Percentiles rank a stretch among this genome's conserved stretches.
Evolutionary conservation across 2,113 vertebrate species (phyloP).

Genomic region (Pterophyllum scalare): DNA sequence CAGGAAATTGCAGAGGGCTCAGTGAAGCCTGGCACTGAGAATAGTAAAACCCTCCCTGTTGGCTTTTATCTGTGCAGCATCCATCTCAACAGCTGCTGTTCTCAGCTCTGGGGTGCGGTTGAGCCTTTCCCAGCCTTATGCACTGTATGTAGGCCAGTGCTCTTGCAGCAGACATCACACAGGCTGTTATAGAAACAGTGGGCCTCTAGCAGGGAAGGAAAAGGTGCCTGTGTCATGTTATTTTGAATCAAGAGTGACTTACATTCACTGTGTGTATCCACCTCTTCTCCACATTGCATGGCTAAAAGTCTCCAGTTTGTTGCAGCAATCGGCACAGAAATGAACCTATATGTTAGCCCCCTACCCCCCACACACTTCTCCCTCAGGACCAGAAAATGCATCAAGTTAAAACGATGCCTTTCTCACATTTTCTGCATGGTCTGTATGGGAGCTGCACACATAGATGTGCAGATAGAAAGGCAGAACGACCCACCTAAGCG

Average conservation of each 20-base stretch:
- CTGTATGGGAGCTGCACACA: conserved; percentile 35
- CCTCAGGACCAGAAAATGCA: conserved; percentile 31
- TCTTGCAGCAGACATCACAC: conserved; percentile 66
- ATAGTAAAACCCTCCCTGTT: conserved; percentile 66
- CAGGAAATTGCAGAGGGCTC: conserved; percentile 30
- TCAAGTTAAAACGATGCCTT: conserved; percentile 29
- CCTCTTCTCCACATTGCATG: conserved; percentile 13
- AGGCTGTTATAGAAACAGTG: conserved; percentile 67
- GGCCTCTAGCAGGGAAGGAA: conserved; percentile 42
- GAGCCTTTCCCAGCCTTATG: conserved; percentile 65
- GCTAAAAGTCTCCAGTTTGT: conserved; percentile 53
- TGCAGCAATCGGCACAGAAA: conserved; percentile 31
- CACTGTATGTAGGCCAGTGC: conserved; percentile 75
- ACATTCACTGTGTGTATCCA: conserved; percentile 23
- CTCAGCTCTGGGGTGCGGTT: conserved; percentile 76
- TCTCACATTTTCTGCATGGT: conserved; percentile 33
- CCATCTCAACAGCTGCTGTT: conserved; percentile 76
- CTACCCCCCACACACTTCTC: neutral
- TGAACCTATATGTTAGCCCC: conserved; percentile 2
- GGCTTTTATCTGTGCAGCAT: conserved; percentile 72
- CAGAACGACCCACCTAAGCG: conserved; percentile 66
- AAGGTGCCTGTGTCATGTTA: conserved; percentile 62
- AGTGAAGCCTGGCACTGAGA: conserved; percentile 31
- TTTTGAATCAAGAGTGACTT: conserved; percentile 48
- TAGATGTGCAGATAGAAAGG: conserved; percentile 39